Percentiles rank a stretch among this genome's conserved stretches.
These are phyloP conservation scores for Dexiosoma caninum DNA, from an alignment of 2,888 invertebrate genomes.

Conservation along the genomic window DNA sequence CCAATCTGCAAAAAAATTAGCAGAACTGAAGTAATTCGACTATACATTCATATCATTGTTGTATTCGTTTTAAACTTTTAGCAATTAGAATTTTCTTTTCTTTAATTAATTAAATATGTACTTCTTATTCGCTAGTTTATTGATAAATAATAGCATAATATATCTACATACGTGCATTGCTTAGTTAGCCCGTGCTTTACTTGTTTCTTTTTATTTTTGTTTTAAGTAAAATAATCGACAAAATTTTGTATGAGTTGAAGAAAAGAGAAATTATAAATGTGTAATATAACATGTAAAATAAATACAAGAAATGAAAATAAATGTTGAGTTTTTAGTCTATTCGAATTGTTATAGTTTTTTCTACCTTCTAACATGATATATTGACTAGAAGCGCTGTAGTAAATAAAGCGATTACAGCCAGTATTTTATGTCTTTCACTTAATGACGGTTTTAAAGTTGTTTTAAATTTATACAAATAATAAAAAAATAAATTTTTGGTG, in stretches of 20 bases:
- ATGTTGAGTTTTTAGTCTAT: constrained; percentile 29
- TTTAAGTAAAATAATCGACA: constrained; percentile 6
- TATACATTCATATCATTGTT: background rate
- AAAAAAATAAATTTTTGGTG: constrained; percentile 1
- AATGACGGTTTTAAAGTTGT: constrained; percentile 24
- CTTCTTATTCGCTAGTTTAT: constrained; percentile 13
- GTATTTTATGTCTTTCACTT: constrained; percentile 12
- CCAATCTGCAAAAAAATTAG: too few species aligned
- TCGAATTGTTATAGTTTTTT: constrained; percentile 10
- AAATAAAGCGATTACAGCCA: background rate
- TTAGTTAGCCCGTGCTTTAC: background rate
- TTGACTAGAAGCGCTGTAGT: background rate
- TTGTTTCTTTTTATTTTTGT: constrained; percentile 10
- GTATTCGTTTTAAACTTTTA: background rate
- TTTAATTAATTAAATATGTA: background rate
- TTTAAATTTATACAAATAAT: constrained; percentile 6
- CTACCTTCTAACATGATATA: constrained; percentile 5
- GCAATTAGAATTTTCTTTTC: background rate
- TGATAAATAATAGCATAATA: constrained; percentile 39
- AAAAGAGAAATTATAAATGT: constrained; percentile 21
- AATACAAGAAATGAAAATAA: constrained; percentile 12
- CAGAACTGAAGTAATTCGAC: background rate
- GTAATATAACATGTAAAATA: constrained; percentile 46
- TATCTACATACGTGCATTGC: background rate
- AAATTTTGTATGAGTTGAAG: constrained; percentile 28